Base-by-base conservation (phyloP, 2,113 vertebrate genomes). In the Antechinus stuartii region DNA sequence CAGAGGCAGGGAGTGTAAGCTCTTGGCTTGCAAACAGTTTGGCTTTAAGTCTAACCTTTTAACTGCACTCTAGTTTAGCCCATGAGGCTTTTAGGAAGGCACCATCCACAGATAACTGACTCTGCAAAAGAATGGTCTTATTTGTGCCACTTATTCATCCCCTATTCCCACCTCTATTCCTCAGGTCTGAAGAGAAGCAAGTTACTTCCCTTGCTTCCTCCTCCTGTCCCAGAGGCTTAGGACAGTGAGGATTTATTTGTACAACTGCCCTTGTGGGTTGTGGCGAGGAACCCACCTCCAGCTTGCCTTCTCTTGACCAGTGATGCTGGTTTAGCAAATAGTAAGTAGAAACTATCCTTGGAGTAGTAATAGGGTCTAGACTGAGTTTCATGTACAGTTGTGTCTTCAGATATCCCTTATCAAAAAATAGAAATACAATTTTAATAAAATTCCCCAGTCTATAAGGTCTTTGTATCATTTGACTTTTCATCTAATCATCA, bases 1-100 rank as follows among this genome's bases (percentile, higher is more conserved):
- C 89, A 94, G 92, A 76, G 95, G 92, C 42, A 95, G 91, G 68
- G 53, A 11, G 4, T n/a, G n/a, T 19, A 76, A 6, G 9, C 89
- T 95, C 90, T n/a, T 96, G 95, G 91, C 92, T 96, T 97, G 94
- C 68, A 93, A 55, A 27, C 95, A 84, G 90, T n/a, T 96, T 52
- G 27, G 3, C 95, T 96, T 90, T 24, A 55, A 42, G 92, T 53
- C 92, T 93, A 49, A 56, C 54, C 90, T 95, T 57, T 0, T 92
- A 56, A 49, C 91, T 94, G 68, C 94, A 61, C 96, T 95, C 54
- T 76, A 93, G 47, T 12, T 92, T 93, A 47, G 55, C 84, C 90
- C 57, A 30, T 95, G 95, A 94, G 92, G 55, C 94, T 95, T 25
- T 91, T 54, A 16, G 0, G 53, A 93, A 96, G 89, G 49, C 57